phyloP scores from a whole-genome alignment of 2,888 invertebrate genomes.

The Parnassius orleans region DNA sequence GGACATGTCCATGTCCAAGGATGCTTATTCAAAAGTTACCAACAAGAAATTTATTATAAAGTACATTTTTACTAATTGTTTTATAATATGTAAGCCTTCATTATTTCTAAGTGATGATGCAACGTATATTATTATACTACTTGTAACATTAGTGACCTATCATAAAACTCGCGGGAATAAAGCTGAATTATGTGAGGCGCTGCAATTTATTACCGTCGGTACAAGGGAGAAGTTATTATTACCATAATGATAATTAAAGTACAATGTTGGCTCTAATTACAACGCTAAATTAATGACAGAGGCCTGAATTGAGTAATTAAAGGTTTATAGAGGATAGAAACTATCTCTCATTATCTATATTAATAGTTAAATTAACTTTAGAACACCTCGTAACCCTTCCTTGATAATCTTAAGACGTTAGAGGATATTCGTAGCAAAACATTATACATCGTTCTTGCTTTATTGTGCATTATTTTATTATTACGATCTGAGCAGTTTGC shows the following conservation, averaged over 20 bases:
- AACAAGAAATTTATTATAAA: too few species aligned
- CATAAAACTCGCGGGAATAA: slow-evolving; percentile 24
- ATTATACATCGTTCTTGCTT: slow-evolving; percentile 12
- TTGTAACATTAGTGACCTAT: slow-evolving; percentile 21
- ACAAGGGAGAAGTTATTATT: slow-evolving; percentile 26
- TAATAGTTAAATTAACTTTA: slow-evolving; percentile 21
- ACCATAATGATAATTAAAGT: slow-evolving; percentile 29
- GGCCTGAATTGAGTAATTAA: slow-evolving; percentile 28
- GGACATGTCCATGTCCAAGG: too few species aligned
- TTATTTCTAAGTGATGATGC: too few species aligned
- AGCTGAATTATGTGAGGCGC: slow-evolving; percentile 26
- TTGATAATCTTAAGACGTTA: slow-evolving; percentile 13
- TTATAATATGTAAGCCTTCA: too few species aligned
- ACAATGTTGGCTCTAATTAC: slow-evolving; percentile 28
- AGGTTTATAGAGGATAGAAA: slow-evolving; percentile 24
- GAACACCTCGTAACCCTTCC: slow-evolving; percentile 11
- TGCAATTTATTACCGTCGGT: slow-evolving; percentile 26
- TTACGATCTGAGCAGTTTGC: slow-evolving; percentile 31
- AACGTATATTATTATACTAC: slow-evolving; percentile 8
- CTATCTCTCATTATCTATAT: slow-evolving; percentile 23
- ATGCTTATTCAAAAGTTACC: too few species aligned
- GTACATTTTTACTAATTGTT: too few species aligned
- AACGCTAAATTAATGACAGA: slow-evolving; percentile 27
- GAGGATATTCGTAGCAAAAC: slow-evolving; percentile 3
- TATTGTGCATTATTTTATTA: slow-evolving; percentile 24